Base-by-base conservation (phyloP, 2,888 invertebrate genomes). In the Heliconius cydno region DNA sequence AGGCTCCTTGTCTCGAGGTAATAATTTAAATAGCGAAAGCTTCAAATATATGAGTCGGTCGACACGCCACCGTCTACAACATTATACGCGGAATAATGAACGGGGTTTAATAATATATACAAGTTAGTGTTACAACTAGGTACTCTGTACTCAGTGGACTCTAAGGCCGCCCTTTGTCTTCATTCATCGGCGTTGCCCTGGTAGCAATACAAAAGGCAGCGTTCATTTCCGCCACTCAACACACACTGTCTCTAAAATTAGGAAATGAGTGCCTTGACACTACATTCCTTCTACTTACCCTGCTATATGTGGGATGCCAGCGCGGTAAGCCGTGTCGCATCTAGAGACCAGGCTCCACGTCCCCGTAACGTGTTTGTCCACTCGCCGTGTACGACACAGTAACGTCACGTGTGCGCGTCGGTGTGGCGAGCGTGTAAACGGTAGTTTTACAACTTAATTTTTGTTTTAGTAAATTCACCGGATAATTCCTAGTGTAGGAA, bases 1-100 rank as follows among this genome's bases (percentile, higher is more conserved):
- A 68, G n/a, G 41, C 68, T 68, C 38, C 68, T 68, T 7, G 68
- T 68, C n/a, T 68, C 38, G 38, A 41, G 68, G 68, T 13, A 68
- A 41, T 68, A 2, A 68, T 25, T 68, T n/a, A 68, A 68, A 38
- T 68, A 38, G 41, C 41, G 68, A 68, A 68, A 68, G n/a, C 41
- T 38, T 41, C 19, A 68, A n/a, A 68, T 68, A 41, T 68, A n/a
- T 68, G n/a, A 68, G 41, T 68, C n/a, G 68, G 68, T 68, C 2
- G 25, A 13, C 68, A n/a, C 38, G 67, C 67, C 38, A 68, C n/a
- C 67, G 2, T 66, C 5, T 66, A 66, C 15, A 22, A 25, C 63
- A 25, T 63, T 63, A 5, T 63, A 63, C 63, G 13, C 12, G 28
- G 28, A 65, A 65, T 65, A 65, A 65, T 65, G 25, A 7, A 57